Conservation (phyloP, 2,113 vertebrate species). For the Campylomormyrus numenius region DNA sequence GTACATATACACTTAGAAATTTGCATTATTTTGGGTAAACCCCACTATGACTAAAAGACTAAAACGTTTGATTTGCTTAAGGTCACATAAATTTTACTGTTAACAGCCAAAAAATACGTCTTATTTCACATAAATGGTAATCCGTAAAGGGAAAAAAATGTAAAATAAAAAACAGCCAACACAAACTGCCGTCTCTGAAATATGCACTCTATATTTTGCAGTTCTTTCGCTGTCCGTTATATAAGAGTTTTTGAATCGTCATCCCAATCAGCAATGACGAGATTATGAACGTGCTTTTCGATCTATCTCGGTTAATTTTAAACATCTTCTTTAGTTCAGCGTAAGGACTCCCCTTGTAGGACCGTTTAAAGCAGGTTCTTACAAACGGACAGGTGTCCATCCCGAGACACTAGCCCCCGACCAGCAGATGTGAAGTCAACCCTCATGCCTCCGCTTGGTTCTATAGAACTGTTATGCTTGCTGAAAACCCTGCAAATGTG, state of each 20-base stretch:
- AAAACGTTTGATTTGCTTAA: neutral
- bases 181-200: neutral
- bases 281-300: neutral
- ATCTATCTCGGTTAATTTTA: neutral
- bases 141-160: neutral
- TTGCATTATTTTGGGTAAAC: neutral
- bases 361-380: neutral
- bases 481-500: neutral
- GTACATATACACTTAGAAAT: neutral
- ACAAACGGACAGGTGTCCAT: constrained; percentile 61
- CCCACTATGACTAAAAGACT: neutral
- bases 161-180: neutral
- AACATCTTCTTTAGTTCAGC: neutral
- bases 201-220: neutral
- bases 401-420: constrained; percentile 43
- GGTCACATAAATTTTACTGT: neutral
- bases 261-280: neutral
- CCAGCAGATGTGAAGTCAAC: constrained; percentile 71
- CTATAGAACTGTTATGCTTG: neutral
- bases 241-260: neutral
- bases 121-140: neutral
- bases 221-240: neutral
- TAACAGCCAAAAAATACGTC: neutral
- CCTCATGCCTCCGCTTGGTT: neutral
- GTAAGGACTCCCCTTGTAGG: neutral